Conservation (phyloP, 1,140 invertebrate species). For the Atta texana region DNA sequence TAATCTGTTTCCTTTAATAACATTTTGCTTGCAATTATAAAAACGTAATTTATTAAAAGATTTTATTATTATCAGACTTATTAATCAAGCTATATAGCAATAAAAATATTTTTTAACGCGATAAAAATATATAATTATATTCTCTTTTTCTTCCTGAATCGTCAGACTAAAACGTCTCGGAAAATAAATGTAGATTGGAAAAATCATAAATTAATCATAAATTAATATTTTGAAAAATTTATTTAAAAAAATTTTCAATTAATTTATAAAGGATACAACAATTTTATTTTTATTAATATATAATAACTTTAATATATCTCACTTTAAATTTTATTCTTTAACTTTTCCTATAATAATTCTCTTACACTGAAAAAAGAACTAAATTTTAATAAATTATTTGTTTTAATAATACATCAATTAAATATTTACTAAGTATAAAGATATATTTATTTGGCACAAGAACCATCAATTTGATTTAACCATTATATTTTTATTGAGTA, state of each 20-base stretch:
- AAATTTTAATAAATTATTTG: too few species aligned
- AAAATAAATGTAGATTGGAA: not conserved
- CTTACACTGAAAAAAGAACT: too few species aligned
- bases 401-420: too few species aligned
- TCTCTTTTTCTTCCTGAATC: not conserved
- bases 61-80: not conserved
- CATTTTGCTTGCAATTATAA: not conserved
- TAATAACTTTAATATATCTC: too few species aligned
- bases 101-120: not conserved
- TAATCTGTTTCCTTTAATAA: not conserved
- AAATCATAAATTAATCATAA: not conserved
- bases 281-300: not conserved
- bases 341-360: too few species aligned
- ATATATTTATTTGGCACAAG: too few species aligned
- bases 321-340: too few species aligned
- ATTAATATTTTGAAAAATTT: conserved; percentile 13
- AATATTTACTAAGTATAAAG: too few species aligned
- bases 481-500: too few species aligned
- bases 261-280: not conserved
- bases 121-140: not conserved
- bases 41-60: not conserved
- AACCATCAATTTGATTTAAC: too few species aligned
- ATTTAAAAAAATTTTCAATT: not conserved
- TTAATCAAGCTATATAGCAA: not conserved
- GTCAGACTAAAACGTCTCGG: not conserved